A percentile compares a stretch with the other conserved stretches of the same genome.
phyloP scores from a whole-genome alignment of 2,888 invertebrate genomes.

The Thera obeliscata region DNA sequence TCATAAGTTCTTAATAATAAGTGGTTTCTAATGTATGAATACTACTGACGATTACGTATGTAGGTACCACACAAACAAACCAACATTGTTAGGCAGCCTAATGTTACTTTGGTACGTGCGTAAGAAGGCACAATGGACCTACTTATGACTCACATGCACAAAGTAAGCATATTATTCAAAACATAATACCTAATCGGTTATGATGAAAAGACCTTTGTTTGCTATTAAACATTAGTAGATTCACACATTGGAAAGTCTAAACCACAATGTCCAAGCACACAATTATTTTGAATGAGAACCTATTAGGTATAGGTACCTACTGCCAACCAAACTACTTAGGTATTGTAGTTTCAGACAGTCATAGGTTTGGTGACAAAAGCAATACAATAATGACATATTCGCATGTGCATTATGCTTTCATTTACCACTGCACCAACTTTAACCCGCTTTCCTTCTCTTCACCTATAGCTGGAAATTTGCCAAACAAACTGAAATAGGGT shows the following conservation, averaged over 20 bases:
- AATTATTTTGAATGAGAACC: neutral
- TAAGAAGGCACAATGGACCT: no score
- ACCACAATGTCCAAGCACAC: no score
- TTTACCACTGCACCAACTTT: constrained; percentile 18
- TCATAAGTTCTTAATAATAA: no score
- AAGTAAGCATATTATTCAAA: neutral
- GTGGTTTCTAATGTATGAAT: no score
- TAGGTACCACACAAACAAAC: neutral
- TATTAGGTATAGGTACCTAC: neutral
- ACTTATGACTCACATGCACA: neutral
- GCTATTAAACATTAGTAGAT: neutral
- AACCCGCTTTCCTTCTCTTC: constrained; percentile 12
- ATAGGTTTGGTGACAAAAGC: neutral
- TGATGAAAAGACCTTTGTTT: neutral
- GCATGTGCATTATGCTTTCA: constrained; percentile 1
- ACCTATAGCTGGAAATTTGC: constrained; percentile 32
- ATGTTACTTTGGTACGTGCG: no score
- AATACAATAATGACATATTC: neutral
- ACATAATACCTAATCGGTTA: neutral
- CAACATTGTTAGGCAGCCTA: no score
- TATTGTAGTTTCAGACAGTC: no score
- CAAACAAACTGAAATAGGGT: constrained; percentile 35
- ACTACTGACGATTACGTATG: no score
- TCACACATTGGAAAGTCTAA: no score
- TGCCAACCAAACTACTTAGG: no score